Conservation (phyloP, 2,113 vertebrate genomes). For the Apeltes quadracus region DNA sequence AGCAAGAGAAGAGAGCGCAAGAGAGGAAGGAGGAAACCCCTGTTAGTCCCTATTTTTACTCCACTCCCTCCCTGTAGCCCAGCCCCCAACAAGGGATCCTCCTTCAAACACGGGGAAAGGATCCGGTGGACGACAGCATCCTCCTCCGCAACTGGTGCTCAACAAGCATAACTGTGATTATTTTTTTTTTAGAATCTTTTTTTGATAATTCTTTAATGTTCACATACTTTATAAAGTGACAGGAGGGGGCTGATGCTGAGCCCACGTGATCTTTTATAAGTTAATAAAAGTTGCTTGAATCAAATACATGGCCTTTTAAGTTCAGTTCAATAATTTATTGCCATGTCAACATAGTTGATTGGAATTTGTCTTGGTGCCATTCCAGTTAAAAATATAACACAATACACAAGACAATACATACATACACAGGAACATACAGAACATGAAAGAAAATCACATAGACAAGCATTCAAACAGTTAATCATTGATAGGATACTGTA, state of each 20-base stretch:
- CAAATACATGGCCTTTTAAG: not conserved
- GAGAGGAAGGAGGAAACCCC: constrained; percentile 29
- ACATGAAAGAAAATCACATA: too few species aligned
- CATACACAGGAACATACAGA: too few species aligned
- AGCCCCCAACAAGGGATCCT: constrained; percentile 33
- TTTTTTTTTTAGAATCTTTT: too few species aligned
- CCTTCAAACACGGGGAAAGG: constrained; percentile 22
- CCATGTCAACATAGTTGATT: too few species aligned
- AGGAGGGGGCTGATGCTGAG: too few species aligned
- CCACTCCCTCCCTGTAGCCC: constrained; percentile 41
- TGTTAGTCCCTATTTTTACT: constrained; percentile 25
- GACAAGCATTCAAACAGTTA: too few species aligned
- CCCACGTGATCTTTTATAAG: not conserved
- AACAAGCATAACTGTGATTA: not conserved
- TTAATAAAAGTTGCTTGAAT: not conserved
- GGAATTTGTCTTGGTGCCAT: too few species aligned
- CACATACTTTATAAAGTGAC: too few species aligned
- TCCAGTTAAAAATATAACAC: too few species aligned
- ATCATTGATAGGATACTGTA: not conserved
- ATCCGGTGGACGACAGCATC: not conserved
- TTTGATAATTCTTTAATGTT: too few species aligned
- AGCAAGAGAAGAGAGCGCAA: constrained; percentile 30
- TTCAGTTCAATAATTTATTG: too few species aligned
- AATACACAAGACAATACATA: too few species aligned
- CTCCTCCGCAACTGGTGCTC: not conserved